Percentiles rank a stretch among this genome's conserved stretches.
Evolutionary conservation across 2,888 invertebrate species (phyloP).

Genomic region (Leptogaster cylindrica): DNA sequence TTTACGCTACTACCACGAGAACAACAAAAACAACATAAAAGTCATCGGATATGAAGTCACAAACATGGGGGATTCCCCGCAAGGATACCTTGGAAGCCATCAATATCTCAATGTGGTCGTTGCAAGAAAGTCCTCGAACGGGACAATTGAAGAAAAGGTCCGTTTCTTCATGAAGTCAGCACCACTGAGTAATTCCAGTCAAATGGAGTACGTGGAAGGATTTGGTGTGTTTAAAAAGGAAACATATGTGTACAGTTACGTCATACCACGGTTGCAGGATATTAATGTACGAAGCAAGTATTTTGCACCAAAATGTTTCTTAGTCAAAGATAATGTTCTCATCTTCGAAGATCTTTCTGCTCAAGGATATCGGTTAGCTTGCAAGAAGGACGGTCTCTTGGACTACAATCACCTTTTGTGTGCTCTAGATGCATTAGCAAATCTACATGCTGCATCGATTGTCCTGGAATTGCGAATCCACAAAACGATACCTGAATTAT

Average conservation of each 20-base stretch:
- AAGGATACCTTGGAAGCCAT: constrained; percentile 57
- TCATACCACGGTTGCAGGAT: constrained; percentile 59
- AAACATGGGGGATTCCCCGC: constrained; percentile 53
- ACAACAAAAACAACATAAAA: constrained; percentile 47
- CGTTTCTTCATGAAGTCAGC: constrained; percentile 68
- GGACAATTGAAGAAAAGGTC: constrained; percentile 48
- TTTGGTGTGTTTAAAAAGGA: constrained; percentile 65
- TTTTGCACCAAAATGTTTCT: constrained; percentile 61
- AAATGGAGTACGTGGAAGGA: constrained; percentile 63
- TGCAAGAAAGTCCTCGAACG: constrained; percentile 47
- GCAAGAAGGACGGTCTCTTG: constrained; percentile 54
- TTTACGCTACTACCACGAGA: constrained; percentile 49
- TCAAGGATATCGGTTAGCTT: constrained; percentile 55
- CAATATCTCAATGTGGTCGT: constrained; percentile 54
- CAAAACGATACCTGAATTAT: constrained; percentile 52
- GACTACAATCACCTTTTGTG: constrained; percentile 60
- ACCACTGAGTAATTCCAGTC: constrained; percentile 63
- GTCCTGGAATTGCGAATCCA: constrained; percentile 57
- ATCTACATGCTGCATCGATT: constrained; percentile 62
- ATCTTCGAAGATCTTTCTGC: constrained; percentile 62
- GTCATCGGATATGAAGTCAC: constrained; percentile 53
- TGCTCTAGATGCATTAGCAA: constrained; percentile 59
- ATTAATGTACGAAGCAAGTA: constrained; percentile 51
- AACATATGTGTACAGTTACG: constrained; percentile 60
- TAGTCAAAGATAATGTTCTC: constrained; percentile 57